Percentiles rank a stretch among this genome's conserved stretches.
These are phyloP conservation scores for Saturnia japonica DNA, from an alignment of 2,888 invertebrate genomes.

Conservation along the genomic window DNA sequence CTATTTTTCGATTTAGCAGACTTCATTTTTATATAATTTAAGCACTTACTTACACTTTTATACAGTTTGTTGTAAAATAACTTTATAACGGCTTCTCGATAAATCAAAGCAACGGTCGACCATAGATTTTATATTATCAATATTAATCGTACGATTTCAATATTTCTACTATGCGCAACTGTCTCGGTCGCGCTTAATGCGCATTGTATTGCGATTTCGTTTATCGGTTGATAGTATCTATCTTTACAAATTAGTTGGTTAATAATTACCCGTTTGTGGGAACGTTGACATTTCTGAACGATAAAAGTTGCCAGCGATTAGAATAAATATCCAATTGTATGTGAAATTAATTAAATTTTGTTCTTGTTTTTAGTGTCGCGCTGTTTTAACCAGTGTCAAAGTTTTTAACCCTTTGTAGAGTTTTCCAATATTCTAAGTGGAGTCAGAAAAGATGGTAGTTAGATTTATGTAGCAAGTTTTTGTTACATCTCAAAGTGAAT, in stretches of 20 bases:
- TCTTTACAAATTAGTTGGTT: conserved; percentile 39
- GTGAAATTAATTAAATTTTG: not conserved
- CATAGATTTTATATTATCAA: conserved; percentile 43
- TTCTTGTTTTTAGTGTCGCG: too few relatives aligned
- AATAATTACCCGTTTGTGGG: conserved; percentile 33
- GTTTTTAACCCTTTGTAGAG: too few relatives aligned
- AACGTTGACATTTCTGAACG: conserved; percentile 28
- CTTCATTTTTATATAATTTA: conserved; percentile 57
- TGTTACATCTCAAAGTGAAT: too few relatives aligned
- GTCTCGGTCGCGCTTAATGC: conserved; percentile 33
- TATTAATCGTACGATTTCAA: conserved; percentile 38
- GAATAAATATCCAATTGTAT: not conserved
- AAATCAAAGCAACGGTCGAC: conserved; percentile 75
- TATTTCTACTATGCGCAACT: conserved; percentile 26
- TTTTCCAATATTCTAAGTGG: too few relatives aligned
- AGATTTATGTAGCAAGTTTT: too few relatives aligned
- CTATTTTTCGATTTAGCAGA: conserved; percentile 74
- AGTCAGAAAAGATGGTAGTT: too few relatives aligned
- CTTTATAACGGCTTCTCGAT: conserved; percentile 46
- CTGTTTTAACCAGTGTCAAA: too few relatives aligned
- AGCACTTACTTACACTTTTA: conserved; percentile 6
- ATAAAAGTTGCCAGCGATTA: not conserved
- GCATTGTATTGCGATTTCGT: conserved; percentile 32
- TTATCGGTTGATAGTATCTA: conserved; percentile 32
- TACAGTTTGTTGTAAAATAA: conserved; percentile 25